These are phyloP conservation scores for Biston betularia DNA, from an alignment of 2,888 invertebrate genomes.

Conservation along the genomic window DNA sequence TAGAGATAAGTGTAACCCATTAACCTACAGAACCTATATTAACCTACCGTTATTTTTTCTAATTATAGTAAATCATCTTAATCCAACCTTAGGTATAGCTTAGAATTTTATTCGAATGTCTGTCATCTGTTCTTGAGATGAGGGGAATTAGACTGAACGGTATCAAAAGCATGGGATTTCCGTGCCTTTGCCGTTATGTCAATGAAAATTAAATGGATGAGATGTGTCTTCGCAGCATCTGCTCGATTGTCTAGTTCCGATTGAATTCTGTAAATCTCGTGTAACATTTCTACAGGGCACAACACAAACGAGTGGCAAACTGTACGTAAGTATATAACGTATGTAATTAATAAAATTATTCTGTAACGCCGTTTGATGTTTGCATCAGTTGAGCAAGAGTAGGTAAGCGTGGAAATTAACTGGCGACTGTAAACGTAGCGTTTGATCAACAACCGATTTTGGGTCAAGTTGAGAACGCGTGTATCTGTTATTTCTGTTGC, in stretches of 20 bases:
- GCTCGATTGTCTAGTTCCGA: neutral
- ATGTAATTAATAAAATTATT: neutral
- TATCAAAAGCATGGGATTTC: too few species aligned
- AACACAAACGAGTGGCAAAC: neutral
- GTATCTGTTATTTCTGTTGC: conserved; percentile 18
- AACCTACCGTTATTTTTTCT: too few species aligned
- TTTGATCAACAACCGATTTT: conserved; percentile 17
- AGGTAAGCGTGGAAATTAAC: conserved; percentile 13
- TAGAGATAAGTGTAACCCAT: too few species aligned
- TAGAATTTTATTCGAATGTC: too few species aligned
- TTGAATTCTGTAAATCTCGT: neutral
- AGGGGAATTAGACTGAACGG: too few species aligned
- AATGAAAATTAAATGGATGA: too few species aligned
- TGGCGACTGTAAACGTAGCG: conserved; percentile 5
- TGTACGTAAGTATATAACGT: neutral
- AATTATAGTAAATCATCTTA: too few species aligned
- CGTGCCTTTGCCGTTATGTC: too few species aligned
- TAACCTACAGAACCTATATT: too few species aligned
- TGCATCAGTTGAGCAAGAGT: conserved; percentile 3
- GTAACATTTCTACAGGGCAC: neutral
- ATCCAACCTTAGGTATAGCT: too few species aligned
- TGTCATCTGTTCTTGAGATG: too few species aligned
- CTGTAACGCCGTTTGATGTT: conserved; percentile 10
- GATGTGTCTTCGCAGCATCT: neutral
- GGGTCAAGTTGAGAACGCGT: conserved; percentile 17